Conservation (phyloP, 2,113 vertebrate species). For the Tonatia bakeri region DNA sequence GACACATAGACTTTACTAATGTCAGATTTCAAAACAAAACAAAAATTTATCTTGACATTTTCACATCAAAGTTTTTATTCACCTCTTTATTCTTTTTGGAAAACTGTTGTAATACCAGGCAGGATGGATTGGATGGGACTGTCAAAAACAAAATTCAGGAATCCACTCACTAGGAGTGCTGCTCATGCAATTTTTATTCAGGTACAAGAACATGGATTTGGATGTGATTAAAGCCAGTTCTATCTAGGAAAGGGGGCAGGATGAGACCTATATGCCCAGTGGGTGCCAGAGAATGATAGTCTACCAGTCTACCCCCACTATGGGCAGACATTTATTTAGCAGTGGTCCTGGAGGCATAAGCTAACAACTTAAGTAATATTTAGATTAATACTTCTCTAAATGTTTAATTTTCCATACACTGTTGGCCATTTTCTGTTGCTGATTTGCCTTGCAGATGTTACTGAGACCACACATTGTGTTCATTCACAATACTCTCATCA, state of each 20-base stretch:
- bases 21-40: not conserved
- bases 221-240: not conserved
- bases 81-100: not conserved
- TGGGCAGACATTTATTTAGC: not conserved
- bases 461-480: not conserved
- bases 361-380: too few relatives aligned
- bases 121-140: not conserved
- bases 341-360: too few relatives aligned
- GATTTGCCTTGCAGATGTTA: not conserved
- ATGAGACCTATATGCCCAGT: too few relatives aligned
- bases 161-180: not conserved
- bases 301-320: accelerated
- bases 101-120: not conserved
- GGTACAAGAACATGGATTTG: not conserved
- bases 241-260: not conserved
- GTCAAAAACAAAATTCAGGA: not conserved
- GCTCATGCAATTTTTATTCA: too few relatives aligned
- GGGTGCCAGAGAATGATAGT: not conserved
- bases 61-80: not conserved
- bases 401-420: not conserved
- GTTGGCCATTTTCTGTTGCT: not conserved
- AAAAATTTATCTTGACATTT: not conserved
- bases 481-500: not conserved
- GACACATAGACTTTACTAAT: not conserved
- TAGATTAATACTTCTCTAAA: not conserved